Percentiles rank a stretch among this genome's conserved stretches.
Evolutionary conservation across 1,140 invertebrate species (phyloP).

Genomic region (Pogonognathellus flavescens): DNA sequence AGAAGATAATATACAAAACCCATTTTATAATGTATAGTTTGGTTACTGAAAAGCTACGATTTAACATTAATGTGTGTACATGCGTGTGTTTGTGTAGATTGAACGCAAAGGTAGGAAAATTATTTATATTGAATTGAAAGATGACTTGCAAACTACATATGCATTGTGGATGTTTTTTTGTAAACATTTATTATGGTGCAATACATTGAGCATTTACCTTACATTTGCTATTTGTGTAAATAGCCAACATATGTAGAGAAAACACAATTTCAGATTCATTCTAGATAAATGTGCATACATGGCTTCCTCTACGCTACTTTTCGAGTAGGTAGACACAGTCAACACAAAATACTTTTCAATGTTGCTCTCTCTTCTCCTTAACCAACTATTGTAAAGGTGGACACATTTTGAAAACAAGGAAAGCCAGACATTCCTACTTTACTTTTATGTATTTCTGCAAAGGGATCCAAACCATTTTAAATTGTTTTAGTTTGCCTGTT

Average conservation of each 20-base stretch:
- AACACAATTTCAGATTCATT: slow-evolving; percentile 30
- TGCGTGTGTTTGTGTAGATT: slow-evolving; percentile 4
- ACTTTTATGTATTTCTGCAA: slow-evolving; percentile 5
- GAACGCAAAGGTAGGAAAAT: slow-evolving; percentile 24
- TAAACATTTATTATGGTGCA: not conserved
- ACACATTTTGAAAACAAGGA: slow-evolving; percentile 3
- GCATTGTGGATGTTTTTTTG: slow-evolving; percentile 9
- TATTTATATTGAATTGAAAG: slow-evolving; percentile 30
- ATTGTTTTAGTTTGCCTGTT: slow-evolving; percentile 20
- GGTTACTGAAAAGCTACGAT: not conserved
- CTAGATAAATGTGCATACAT: not conserved
- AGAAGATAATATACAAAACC: too few relatives aligned
- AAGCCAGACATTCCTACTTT: slow-evolving; percentile 5
- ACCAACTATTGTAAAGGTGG: not conserved
- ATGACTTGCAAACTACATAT: slow-evolving; percentile 42
- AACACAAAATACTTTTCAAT: not conserved
- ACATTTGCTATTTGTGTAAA: not conserved
- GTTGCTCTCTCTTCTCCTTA: not conserved
- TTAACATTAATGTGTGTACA: not conserved
- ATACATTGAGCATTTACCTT: not conserved
- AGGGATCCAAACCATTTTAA: slow-evolving; percentile 36
- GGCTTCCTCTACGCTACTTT: not conserved
- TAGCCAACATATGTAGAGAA: slow-evolving; percentile 25
- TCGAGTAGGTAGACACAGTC: not conserved
- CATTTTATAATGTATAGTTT: too few relatives aligned